Base-by-base conservation (phyloP, 2,888 invertebrate genomes). In the Caenorhabditis sp. region DNA sequence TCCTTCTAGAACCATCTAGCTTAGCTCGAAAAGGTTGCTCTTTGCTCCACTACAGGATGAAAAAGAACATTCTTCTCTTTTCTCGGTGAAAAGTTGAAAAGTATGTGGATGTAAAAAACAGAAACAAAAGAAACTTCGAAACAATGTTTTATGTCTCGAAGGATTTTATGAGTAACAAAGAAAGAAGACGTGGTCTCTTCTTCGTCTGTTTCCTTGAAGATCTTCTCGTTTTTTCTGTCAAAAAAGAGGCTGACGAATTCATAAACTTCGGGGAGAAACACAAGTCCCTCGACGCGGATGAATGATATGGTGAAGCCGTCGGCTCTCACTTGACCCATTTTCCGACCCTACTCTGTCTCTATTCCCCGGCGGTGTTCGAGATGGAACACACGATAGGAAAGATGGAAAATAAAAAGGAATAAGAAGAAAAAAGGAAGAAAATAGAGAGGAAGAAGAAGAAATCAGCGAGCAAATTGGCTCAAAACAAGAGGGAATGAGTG, bases 221-320 rank as follows among this genome's bases (percentile, higher is more conserved):
- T 32, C 32, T 32, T 22, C 40, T 44, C 53, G 40, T 28, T 11
- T 56, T 20, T 18, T 35, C n/a, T 26, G 32, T 44, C 55, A 35
- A 55, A 62, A 62, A 47, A 50, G 20, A 56, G 58, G 56, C 44
- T 56, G 64, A 55, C 62, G 22, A 74, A 74, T 74, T 74, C 72
- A 74, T 74, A 74, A 74, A 74, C 65, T 74, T 74, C n/a, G 37
- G 51, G 60, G 60, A 51, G 56, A 51, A n/a, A 51, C 26, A n/a
- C 26, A 60, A 55, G 64, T 74, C 72, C 72, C 72, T 65, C 40
- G 72, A 65, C 72, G 32, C n/a, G n/a, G n/a, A n/a, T n/a, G 64
- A 32, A 72, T 72, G 55, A 72, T 72, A 35, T 71, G 71, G 71
- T 71, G n/a, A n/a, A n/a, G n/a, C n/a, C n/a, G 37, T 9, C 5